Base-by-base conservation (phyloP, 2,888 invertebrate species). In the Marasmarcha lunaedactyla region DNA sequence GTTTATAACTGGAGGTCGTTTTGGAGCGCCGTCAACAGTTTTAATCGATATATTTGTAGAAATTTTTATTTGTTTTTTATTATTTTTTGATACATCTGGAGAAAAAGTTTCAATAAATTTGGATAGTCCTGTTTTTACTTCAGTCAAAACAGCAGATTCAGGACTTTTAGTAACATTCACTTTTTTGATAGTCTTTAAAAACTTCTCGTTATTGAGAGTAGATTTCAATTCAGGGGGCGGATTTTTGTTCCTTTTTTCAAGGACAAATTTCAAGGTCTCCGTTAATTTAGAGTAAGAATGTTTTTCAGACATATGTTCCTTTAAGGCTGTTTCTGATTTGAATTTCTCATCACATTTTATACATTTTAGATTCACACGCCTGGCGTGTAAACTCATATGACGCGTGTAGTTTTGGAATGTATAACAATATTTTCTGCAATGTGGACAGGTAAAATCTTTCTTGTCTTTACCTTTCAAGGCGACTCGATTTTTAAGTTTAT, bases 51-150 rank as follows among this genome's bases (percentile, higher is more conserved):
- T 48, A 0, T 42, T 39, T 1, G 46, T 43, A 0, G 48, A 38
- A 0, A 54, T 38, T 1, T 41, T 9, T 0, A 45, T 33, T 49
- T 51, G 9, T 54, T 58, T 1, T 48, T 43, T 0, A 35, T 12
- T 1, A 35, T 12, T 1, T 57, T 43, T 56, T 0, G 38, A 46
- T 1, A 54, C 47, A 9, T 76, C 76, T 0, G 81, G 81, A 0
- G 56, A 63, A 36, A 81, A 81, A 14, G 57, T 74, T 43, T 79
- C 78, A 1, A 78, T 57, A 27, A 76, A 81, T 6, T 74, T 77
- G 37, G 77, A 78, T 1, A 67, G 14, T 1, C 59, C 52, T 1
- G 57, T 52, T 1, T 48, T 45, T 0, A 65, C 46, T 0, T 51
- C 44, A 1, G 45, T 59, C 0, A 79, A 47, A 5, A 45, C 71